phyloP scores from a whole-genome alignment of 2,113 vertebrate genomes.

The Leuciscus idus region DNA sequence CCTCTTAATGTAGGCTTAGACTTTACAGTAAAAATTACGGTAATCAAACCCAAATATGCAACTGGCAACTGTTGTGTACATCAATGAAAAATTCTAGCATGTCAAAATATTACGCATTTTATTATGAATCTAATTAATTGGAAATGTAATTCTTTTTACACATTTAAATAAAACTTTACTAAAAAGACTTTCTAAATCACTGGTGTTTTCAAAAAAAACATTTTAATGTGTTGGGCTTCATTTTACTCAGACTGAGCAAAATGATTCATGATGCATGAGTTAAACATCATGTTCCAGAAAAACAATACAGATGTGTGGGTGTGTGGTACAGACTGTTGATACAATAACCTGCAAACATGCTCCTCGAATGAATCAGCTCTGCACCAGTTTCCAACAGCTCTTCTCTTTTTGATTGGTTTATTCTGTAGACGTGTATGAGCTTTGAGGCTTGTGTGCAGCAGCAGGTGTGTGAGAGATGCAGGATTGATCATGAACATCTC shows the following conservation, averaged over 20 bases:
- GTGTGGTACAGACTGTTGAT: conserved; percentile 1
- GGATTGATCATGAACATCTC: conserved; percentile 24
- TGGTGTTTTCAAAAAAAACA: too few species aligned
- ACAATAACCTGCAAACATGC: conserved; percentile 21
- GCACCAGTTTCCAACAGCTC: conserved; percentile 56
- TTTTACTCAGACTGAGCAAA: conserved; percentile 1
- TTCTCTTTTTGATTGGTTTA: neutral
- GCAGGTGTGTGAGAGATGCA: conserved; percentile 45
- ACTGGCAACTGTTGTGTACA: neutral
- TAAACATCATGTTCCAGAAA: conserved; percentile 20
- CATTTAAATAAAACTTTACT: too few species aligned
- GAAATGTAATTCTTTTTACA: too few species aligned
- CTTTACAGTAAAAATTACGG: neutral
- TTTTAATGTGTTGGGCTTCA: too few species aligned
- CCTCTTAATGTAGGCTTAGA: neutral
- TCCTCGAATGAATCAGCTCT: conserved; percentile 35
- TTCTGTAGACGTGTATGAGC: neutral
- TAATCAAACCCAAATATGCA: neutral
- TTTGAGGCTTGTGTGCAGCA: conserved; percentile 20
- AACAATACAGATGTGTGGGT: conserved; percentile 29
- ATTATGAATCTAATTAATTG: too few species aligned
- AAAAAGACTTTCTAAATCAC: too few species aligned
- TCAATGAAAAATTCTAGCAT: too few species aligned
- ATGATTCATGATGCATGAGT: neutral
- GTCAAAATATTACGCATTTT: too few species aligned